Conservation (phyloP, 2,113 vertebrate genomes). For the Eretmochelys imbricata region DNA sequence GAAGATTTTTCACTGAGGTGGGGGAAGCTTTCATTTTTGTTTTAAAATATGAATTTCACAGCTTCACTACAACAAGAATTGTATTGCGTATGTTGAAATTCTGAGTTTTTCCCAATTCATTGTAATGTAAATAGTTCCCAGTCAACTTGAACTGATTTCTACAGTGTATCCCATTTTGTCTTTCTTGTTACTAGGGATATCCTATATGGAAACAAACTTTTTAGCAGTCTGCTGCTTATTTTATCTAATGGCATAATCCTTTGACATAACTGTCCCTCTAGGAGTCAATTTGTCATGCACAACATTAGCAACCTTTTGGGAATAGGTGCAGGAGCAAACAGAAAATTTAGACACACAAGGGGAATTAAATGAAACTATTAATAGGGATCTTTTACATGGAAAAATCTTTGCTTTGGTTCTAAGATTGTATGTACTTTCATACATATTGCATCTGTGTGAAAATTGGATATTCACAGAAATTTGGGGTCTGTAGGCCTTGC, state of each 20-base stretch:
- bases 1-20: neutral
- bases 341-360: neutral
- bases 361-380: neutral
- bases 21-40: neutral
- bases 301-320: neutral
- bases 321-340: neutral
- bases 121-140: neutral
- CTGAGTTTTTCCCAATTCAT: neutral
- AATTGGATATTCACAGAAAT: too few species aligned
- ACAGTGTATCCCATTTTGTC: neutral
- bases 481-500: too few species aligned
- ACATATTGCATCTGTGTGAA: too few species aligned
- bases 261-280: neutral
- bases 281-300: neutral
- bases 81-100: accelerated
- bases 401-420: neutral
- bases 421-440: too few species aligned
- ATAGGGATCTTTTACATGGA: neutral
- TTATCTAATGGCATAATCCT: neutral
- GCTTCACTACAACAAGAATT: neutral
- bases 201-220: neutral
- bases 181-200: neutral
- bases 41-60: neutral
- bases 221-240: neutral
- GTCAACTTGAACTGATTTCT: neutral